Conservation (phyloP, 2,888 invertebrate genomes). For the Chymomyza fuscimana region DNA sequence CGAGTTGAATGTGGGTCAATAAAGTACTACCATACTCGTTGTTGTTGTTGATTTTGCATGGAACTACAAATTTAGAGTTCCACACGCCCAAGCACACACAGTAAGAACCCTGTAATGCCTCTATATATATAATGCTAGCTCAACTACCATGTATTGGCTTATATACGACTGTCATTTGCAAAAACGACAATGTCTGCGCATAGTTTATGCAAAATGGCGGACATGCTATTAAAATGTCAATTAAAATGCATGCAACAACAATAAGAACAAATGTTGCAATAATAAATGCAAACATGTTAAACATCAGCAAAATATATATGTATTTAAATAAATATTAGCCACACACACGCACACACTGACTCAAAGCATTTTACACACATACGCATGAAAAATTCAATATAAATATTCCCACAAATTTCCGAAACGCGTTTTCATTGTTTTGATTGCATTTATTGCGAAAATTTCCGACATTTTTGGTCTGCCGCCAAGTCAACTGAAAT, state of each 20-base stretch:
- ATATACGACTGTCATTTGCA: constrained; percentile 45
- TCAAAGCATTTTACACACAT: neutral
- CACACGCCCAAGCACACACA: too few relatives aligned
- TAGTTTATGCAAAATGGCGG: constrained; percentile 9
- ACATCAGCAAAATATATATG: constrained; percentile 44
- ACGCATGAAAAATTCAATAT: constrained; percentile 51
- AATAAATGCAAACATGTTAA: constrained; percentile 48
- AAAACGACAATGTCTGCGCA: constrained; percentile 49
- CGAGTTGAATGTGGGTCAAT: neutral
- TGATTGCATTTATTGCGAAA: constrained; percentile 30
- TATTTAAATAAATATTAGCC: constrained; percentile 60
- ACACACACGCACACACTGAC: constrained; percentile 1
- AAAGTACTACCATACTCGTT: neutral
- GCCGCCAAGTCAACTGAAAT: constrained; percentile 9
- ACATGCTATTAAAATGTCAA: constrained; percentile 46
- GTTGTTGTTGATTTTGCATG: neutral
- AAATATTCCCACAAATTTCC: constrained; percentile 37
- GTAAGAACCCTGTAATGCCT: too few relatives aligned
- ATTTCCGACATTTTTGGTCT: neutral
- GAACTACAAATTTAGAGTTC: neutral
- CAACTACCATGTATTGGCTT: neutral
- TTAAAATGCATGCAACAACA: constrained; percentile 38
- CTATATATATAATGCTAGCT: too few relatives aligned
- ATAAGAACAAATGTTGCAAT: constrained; percentile 14
- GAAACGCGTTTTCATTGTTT: constrained; percentile 45